These are phyloP conservation scores for Drosophila sucinea DNA, from an alignment of 1,140 invertebrate genomes.

Conservation along the genomic window DNA sequence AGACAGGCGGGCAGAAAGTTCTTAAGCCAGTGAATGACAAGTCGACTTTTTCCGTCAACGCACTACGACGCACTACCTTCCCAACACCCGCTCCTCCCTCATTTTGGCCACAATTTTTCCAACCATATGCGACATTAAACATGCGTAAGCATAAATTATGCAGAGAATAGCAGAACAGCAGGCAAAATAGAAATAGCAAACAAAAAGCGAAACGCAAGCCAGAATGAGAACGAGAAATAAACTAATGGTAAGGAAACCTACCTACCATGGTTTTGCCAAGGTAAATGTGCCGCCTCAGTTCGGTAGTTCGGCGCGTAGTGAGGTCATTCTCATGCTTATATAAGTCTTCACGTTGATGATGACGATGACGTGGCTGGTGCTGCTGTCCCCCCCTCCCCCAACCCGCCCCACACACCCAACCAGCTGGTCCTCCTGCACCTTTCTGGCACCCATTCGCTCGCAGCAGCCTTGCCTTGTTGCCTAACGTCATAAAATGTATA, in stretches of 20 bases:
- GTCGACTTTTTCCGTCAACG: conserved; percentile 14
- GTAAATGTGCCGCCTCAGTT: neutral
- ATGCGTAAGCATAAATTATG: conserved; percentile 58
- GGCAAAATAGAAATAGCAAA: conserved; percentile 31
- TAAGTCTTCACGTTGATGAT: conserved; percentile 48
- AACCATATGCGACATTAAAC: conserved; percentile 52
- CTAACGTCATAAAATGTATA: conserved; percentile 47
- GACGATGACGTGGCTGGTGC: conserved; percentile 33
- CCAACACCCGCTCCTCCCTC: neutral
- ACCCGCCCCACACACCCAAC: neutral
- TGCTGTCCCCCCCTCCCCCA: no score
- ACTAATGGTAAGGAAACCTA: neutral
- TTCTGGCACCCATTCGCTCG: conserved; percentile 31
- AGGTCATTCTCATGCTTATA: conserved; percentile 61
- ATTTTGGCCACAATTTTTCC: conserved; percentile 27
- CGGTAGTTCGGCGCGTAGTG: conserved; percentile 23
- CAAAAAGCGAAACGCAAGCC: conserved; percentile 8
- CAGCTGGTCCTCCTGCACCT: neutral
- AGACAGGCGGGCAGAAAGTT: conserved; percentile 29
- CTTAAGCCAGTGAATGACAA: conserved; percentile 52
- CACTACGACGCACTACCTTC: conserved; percentile 20
- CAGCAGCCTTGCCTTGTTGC: conserved; percentile 44
- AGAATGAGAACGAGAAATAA: neutral
- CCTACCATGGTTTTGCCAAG: neutral
- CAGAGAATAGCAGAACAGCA: conserved; percentile 31